Percentiles rank a stretch among this genome's conserved stretches.
phyloP scores from a whole-genome alignment of 2,797 vertebrate species.

The Notoglanidium macrostoma region DNA sequence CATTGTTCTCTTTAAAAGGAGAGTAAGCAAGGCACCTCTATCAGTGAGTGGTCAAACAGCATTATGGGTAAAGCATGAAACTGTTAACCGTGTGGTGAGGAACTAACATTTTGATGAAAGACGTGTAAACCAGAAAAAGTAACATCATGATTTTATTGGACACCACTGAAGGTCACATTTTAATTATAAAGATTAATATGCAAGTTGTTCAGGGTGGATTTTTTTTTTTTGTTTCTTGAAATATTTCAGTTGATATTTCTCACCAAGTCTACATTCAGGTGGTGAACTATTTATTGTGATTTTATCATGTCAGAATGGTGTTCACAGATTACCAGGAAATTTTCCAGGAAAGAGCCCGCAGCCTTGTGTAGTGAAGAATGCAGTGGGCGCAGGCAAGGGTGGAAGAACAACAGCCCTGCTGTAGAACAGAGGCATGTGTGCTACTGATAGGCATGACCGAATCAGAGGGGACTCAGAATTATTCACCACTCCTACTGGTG shows the following conservation, averaged over 20 bases:
- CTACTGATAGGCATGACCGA: conserved; percentile 20
- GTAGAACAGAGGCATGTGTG: conserved; percentile 53
- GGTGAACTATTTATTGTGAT: neutral
- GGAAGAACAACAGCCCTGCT: conserved; percentile 53
- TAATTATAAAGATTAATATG: neutral
- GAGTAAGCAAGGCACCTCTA: neutral
- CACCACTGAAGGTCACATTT: neutral
- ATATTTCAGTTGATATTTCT: neutral
- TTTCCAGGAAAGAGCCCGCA: neutral
- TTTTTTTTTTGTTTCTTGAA: neutral
- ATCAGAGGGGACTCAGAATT: conserved; percentile 34
- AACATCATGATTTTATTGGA: no score
- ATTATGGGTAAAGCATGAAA: neutral
- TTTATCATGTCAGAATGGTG: neutral
- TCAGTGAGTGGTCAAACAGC: neutral
- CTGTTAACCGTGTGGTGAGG: neutral
- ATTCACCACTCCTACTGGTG: neutral
- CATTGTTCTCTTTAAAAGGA: neutral
- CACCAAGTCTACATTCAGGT: neutral
- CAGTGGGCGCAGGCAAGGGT: conserved; percentile 42
- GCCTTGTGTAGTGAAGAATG: conserved; percentile 45
- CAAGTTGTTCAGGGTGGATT: no score
- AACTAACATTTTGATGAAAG: neutral
- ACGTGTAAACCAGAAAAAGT: neutral
- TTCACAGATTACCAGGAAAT: neutral